Percentiles rank a stretch among this genome's conserved stretches.
Conservation (phyloP, 1,140 invertebrate genomes). For the Drosophila repleta region DNA sequence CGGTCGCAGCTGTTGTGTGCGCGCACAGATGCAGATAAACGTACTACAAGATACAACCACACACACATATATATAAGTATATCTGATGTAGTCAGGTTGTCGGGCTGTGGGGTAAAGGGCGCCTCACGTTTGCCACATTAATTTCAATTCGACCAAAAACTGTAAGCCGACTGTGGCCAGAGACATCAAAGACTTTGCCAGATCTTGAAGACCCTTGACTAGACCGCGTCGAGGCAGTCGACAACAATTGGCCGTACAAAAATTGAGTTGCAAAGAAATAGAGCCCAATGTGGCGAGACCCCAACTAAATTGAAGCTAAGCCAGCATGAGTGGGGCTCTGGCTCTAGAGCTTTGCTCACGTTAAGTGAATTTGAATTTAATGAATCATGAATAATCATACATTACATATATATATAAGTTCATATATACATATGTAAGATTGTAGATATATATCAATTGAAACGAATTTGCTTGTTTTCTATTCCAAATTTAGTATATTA, state of each 20-base stretch:
- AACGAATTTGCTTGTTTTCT: too few species aligned
- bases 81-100: constrained; percentile 11
- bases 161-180: constrained; percentile 10
- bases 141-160: constrained; percentile 61
- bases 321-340: background rate
- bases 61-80: background rate
- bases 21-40: constrained; percentile 7
- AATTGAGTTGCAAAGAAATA: constrained; percentile 1
- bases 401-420: background rate
- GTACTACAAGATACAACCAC: constrained; percentile 2
- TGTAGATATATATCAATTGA: too few species aligned
- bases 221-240: background rate
- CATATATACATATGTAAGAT: background rate
- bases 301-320: constrained; percentile 2
- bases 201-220: constrained; percentile 13
- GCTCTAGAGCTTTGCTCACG: too few species aligned
- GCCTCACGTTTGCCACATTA: constrained; percentile 73
- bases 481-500: too few species aligned
- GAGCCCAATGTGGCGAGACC: constrained; percentile 1
- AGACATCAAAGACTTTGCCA: constrained; percentile 33
- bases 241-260: background rate
- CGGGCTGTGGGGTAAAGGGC: constrained; percentile 7
- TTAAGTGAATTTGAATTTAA: background rate
- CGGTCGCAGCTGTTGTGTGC: constrained; percentile 32
- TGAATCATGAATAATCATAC: background rate